Evolutionary conservation across 2,888 invertebrate species (phyloP).

Genomic region (Cantharis rustica): DNA sequence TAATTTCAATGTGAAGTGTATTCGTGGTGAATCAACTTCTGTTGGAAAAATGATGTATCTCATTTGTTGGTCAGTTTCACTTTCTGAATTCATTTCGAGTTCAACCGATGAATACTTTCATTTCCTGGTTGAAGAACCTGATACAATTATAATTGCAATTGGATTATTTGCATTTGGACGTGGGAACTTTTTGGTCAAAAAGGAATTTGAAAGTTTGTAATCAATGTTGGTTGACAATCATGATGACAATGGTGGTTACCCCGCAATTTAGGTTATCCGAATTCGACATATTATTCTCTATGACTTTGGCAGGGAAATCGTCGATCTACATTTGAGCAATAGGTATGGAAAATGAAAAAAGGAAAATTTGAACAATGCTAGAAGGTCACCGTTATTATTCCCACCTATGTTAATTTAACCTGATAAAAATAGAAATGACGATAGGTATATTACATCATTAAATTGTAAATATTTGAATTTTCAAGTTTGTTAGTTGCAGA

Average conservation of each 20-base stretch:
- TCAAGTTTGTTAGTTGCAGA: not conserved
- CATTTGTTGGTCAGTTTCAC: slow-evolving; percentile 19
- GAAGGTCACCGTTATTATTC: slow-evolving; percentile 23
- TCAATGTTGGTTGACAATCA: not conserved
- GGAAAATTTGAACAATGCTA: slow-evolving; percentile 5
- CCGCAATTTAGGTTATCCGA: not conserved
- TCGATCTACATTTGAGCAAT: not conserved
- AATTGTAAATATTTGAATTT: slow-evolving; percentile 30
- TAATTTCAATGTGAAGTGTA: not conserved
- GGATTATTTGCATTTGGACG: not conserved
- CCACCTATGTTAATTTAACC: slow-evolving; percentile 29
- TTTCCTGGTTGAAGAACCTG: slow-evolving; percentile 39
- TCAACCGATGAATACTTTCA: slow-evolving; percentile 14
- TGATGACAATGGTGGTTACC: not conserved
- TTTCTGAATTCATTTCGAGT: slow-evolving; percentile 18
- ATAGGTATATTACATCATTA: slow-evolving; percentile 24
- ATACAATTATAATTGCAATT: not conserved
- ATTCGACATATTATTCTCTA: not conserved
- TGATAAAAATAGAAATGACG: slow-evolving; percentile 33
- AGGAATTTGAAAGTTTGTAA: not conserved
- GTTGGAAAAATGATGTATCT: not conserved
- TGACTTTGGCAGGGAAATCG: not conserved
- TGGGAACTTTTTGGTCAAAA: not conserved
- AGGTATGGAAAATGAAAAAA: not conserved
- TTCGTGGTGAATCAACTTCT: not conserved